Base-by-base conservation (phyloP, 2,113 vertebrate genomes). In the Notechis scutatus region DNA sequence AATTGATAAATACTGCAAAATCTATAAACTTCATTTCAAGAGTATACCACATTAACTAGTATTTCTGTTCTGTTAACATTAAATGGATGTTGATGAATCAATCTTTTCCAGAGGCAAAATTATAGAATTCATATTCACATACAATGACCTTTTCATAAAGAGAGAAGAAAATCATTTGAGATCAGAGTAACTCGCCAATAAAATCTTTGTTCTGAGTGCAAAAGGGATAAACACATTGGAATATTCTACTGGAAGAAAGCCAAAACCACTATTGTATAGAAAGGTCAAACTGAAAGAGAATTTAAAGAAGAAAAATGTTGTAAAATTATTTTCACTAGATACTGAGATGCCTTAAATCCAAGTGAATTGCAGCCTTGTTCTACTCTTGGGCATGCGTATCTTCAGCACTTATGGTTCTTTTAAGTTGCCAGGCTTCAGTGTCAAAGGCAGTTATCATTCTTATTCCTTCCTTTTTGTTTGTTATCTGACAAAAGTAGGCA, bases 301-400 rank as follows among this genome's bases (percentile, higher is more conserved):
- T 92, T 54, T 50, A 61, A 90, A 64, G 89, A 57, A 61, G 52
- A 29, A 54, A n/a, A 50, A 9, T 54, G 54, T 24, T 90, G 90
- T 52, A 90, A 74, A 74, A 34, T 90, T 74, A 90, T 54, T 69
- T 20, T 86, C 93, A 95, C 69, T 56, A 91, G 90, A 52, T 52
- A 52, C 50, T 52, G 11, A 52, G 50, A 59, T 4, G 69, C 52
- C 34, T 91, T 52, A 34, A 50, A 81, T 39, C 61, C 69, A 54
- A 74, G 47, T 91, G 64, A 91, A 91, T 54, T 91, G 20, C 20
- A 23, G 24, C 26, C 8, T 15, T n/a, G 15, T 47, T 45, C 24
- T 15, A 29, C 59, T 34, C 88, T 18, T 81, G 74, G 34, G 74
- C 3, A 81, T 6, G 2, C 6, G 34, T 39, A 34, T 5, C 90